Percentiles rank a stretch among this genome's conserved stretches.
These are phyloP conservation scores for Drosophila flavopinicola DNA, from an alignment of 2,888 invertebrate species.

Conservation along the genomic window DNA sequence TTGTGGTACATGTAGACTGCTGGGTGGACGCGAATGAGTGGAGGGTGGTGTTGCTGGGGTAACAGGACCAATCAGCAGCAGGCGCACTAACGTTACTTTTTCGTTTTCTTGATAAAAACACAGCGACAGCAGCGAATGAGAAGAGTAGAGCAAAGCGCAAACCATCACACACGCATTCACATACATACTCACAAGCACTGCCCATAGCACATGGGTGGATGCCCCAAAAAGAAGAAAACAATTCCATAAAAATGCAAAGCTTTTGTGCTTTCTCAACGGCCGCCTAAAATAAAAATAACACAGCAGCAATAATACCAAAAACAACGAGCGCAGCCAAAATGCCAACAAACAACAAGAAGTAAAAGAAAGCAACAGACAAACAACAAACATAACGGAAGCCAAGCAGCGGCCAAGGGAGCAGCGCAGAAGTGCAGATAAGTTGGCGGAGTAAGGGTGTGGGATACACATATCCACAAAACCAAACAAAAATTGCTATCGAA, in stretches of 20 bases:
- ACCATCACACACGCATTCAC: constrained; percentile 21
- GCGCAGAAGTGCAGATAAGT: neutral
- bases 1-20: constrained; percentile 31
- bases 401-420: constrained; percentile 22
- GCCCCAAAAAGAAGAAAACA: constrained; percentile 34
- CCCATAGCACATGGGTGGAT: constrained; percentile 8
- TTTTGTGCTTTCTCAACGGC: constrained; percentile 73
- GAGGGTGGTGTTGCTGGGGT: neutral
- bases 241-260: constrained; percentile 59
- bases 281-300: constrained; percentile 76
- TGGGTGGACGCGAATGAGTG: neutral
- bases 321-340: constrained; percentile 28
- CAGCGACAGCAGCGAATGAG: constrained; percentile 69
- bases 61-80: constrained; percentile 73
- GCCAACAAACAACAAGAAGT: constrained; percentile 57
- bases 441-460: neutral
- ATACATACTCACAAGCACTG: constrained; percentile 23
- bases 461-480: constrained; percentile 47
- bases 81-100: constrained; percentile 69
- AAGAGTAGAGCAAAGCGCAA: constrained; percentile 70
- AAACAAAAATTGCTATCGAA: constrained; percentile 47
- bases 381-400: constrained; percentile 61
- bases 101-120: constrained; percentile 76
- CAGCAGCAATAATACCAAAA: constrained; percentile 29
- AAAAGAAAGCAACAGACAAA: constrained; percentile 64